Base-by-base conservation (phyloP, 35 echinoderm and acorn worm species). In the Ophiothrix spiculata region DNA sequence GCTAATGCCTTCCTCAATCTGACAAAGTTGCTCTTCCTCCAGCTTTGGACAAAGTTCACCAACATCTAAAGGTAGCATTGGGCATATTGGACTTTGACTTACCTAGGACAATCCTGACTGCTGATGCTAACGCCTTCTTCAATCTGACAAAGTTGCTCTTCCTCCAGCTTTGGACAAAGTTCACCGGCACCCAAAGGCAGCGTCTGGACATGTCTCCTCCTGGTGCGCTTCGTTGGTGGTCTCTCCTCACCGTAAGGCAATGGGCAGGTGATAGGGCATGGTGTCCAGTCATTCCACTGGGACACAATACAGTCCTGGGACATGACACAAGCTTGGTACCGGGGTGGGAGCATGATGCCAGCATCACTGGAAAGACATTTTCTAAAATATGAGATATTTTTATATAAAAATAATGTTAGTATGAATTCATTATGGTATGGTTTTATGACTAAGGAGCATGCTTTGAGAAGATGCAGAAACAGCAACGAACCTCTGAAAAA, bases 241-340 rank as follows among this genome's bases (percentile, higher is more conserved):
- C n/a, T n/a, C n/a, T n/a, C n/a, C n/a, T n/a, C n/a, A n/a, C n/a
- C n/a, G n/a, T n/a, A n/a, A n/a, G n/a, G n/a, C n/a, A n/a, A n/a
- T 10, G 64, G 79, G 36, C 93, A 96, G 31, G 90, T 42, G 31
- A 92, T 83, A 33, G 93, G 86, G 39, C 93, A 96, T 17, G 85
- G 29, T 33, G 79, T 88, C 93, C 93, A 96, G 4, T 69, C 49
- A 16, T 89, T 92, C 93, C 93, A 96, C 0, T 83, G 81, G 8
- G 86, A 69, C 35, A 88, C 63, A 13, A 40, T 31, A 54, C 93
- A 96, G 75, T 96, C 90, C 0, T 45, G 73, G 32, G 93, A 64
- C 4, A 91, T 75, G 37, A 96, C 16, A 39, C 93, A 96, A 11
- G 90, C 84, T 37, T 89, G 83, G 39, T 84, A 63, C 46, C 54